phyloP scores from a whole-genome alignment of 2,888 invertebrate genomes.

The Athalia cordata region DNA sequence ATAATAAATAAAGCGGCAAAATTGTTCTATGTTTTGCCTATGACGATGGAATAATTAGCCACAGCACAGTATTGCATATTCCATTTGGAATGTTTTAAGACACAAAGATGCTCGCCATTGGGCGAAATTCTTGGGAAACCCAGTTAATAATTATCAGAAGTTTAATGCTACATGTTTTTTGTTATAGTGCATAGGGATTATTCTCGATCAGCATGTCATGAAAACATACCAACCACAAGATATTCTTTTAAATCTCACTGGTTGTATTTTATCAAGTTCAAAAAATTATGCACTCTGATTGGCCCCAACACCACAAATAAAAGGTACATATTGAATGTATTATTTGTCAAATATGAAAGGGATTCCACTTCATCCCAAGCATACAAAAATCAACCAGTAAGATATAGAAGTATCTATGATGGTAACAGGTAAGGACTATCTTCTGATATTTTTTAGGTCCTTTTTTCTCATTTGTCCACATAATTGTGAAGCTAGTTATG shows the following conservation, averaged over 20 bases:
- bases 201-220: background rate
- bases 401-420: constrained; percentile 42
- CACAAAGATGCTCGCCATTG: too few relatives aligned
- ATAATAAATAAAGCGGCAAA: too few relatives aligned
- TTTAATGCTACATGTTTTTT: constrained; percentile 3
- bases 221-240: background rate
- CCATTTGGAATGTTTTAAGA: background rate
- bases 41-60: too few relatives aligned
- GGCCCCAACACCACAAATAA: constrained; percentile 53
- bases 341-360: constrained; percentile 42
- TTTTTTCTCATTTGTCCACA: background rate
- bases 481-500: background rate
- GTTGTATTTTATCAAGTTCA: constrained; percentile 31
- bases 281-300: constrained; percentile 48
- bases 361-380: constrained; percentile 43
- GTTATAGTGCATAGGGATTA: background rate
- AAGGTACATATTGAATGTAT: constrained; percentile 49
- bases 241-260: constrained; percentile 49
- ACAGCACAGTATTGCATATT: background rate
- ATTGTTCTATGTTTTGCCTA: too few relatives aligned
- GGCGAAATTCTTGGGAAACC: too few relatives aligned
- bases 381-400: constrained; percentile 47
- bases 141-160: constrained; percentile 1
- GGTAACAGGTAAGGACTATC: background rate
- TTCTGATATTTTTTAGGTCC: background rate